These are phyloP conservation scores for Lasioglossum zephyrum DNA, from an alignment of 2,888 invertebrate species.

Conservation along the genomic window DNA sequence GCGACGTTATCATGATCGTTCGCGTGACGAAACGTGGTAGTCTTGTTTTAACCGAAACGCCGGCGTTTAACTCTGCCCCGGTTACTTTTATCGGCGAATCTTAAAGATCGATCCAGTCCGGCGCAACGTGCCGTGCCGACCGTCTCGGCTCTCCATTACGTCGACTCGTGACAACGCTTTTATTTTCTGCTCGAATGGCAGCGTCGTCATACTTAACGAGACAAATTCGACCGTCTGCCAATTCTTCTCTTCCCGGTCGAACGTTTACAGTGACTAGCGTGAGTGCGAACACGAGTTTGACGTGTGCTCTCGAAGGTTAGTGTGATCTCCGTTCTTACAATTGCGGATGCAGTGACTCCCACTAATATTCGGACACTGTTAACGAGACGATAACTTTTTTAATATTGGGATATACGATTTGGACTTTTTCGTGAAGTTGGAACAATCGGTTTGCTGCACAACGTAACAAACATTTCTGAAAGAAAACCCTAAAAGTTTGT, in stretches of 20 bases:
- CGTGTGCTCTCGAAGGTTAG: too few species aligned
- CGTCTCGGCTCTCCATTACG: constrained; percentile 41
- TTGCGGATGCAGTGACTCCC: too few species aligned
- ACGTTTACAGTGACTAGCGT: neutral
- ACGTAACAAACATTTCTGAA: too few species aligned
- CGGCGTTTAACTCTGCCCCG: constrained; percentile 61
- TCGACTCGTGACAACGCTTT: neutral
- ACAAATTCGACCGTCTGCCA: neutral
- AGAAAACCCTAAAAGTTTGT: too few species aligned
- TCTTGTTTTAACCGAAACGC: constrained; percentile 49
- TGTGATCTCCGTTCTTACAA: too few species aligned
- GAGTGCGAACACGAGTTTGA: neutral
- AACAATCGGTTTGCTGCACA: too few species aligned
- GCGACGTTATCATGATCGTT: constrained; percentile 40
- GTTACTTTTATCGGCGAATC: constrained; percentile 68
- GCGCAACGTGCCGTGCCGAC: constrained; percentile 52
- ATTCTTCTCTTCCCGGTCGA: neutral
- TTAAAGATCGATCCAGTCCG: constrained; percentile 65
- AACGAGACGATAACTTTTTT: too few species aligned
- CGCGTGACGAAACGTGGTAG: constrained; percentile 61
- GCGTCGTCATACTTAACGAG: neutral
- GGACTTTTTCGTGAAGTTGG: too few species aligned
- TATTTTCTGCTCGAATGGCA: neutral
- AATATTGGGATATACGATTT: too few species aligned
- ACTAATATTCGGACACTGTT: too few species aligned